Conservation (phyloP, 2,113 vertebrate genomes). For the Cygnus buccinator region DNA sequence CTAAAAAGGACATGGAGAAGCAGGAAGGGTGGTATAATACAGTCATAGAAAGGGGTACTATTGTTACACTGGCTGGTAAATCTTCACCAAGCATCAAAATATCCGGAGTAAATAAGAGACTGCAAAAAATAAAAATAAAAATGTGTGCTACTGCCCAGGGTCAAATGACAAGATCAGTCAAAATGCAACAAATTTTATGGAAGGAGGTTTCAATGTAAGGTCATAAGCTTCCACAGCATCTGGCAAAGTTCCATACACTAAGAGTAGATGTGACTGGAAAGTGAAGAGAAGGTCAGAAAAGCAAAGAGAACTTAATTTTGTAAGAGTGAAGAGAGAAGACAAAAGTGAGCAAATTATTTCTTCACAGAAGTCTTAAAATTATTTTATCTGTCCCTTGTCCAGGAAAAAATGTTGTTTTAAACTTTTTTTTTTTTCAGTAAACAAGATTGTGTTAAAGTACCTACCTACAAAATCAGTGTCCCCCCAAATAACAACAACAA, state of each 20-base stretch:
- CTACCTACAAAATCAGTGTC: not conserved
- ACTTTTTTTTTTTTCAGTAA: not conserved
- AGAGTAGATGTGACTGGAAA: not conserved
- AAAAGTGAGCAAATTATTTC: not conserved
- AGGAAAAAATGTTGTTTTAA: not conserved
- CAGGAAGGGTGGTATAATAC: not conserved
- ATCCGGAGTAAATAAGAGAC: not conserved
- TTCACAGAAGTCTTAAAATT: not conserved
- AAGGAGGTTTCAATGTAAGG: not conserved
- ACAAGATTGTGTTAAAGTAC: not conserved
- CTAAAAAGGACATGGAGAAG: not conserved
- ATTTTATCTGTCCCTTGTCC: not conserved
- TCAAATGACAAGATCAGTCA: not conserved
- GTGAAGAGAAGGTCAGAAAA: not conserved
- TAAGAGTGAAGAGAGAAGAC: not conserved
- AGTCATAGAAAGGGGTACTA: not conserved
- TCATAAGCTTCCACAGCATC: not conserved
- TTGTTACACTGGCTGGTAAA: not conserved
- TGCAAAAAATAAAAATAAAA: not conserved
- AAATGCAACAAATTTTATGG: not conserved
- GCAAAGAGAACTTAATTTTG: not conserved
- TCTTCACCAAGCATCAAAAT: not conserved
- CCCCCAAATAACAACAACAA: not conserved
- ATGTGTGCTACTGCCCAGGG: not conserved
- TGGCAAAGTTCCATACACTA: not conserved